These are phyloP conservation scores for Rhopalosiphum maidis DNA, from an alignment of 1,140 invertebrate species.

Conservation along the genomic window DNA sequence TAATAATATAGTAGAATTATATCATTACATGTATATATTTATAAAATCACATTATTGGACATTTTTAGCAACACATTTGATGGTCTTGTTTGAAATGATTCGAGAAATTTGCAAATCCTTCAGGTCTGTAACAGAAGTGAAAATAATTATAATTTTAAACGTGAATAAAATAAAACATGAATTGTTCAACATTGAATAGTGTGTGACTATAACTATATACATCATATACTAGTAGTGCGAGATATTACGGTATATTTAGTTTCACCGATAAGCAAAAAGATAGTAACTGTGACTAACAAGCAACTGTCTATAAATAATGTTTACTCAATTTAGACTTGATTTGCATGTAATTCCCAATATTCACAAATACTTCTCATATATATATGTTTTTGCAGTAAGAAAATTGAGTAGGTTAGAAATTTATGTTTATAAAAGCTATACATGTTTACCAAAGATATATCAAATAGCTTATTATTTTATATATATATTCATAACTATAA, in stretches of 20 bases:
- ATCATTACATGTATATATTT: not conserved
- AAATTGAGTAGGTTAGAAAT: not conserved
- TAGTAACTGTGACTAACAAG: not conserved
- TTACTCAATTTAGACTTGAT: not conserved
- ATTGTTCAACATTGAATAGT: not conserved
- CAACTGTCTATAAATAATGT: not conserved
- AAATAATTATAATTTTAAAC: not conserved
- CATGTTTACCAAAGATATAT: not conserved
- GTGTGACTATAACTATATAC: not conserved
- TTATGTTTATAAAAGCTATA: not conserved
- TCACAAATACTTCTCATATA: not conserved
- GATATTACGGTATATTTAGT: not conserved
- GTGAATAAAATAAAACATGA: not conserved
- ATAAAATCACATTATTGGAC: not conserved
- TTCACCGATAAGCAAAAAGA: not conserved
- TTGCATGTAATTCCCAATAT: not conserved
- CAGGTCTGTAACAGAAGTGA: constrained; percentile 33
- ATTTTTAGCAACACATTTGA: constrained; percentile 46
- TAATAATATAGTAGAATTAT: constrained; percentile 15
- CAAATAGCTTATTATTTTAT: not conserved
- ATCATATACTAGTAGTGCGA: not conserved
- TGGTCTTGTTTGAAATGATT: constrained; percentile 52
- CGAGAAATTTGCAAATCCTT: constrained; percentile 52
- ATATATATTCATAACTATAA: not conserved
- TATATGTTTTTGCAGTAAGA: not conserved